phyloP scores from a whole-genome alignment of 2,113 vertebrate species.

The Procapra przewalskii region DNA sequence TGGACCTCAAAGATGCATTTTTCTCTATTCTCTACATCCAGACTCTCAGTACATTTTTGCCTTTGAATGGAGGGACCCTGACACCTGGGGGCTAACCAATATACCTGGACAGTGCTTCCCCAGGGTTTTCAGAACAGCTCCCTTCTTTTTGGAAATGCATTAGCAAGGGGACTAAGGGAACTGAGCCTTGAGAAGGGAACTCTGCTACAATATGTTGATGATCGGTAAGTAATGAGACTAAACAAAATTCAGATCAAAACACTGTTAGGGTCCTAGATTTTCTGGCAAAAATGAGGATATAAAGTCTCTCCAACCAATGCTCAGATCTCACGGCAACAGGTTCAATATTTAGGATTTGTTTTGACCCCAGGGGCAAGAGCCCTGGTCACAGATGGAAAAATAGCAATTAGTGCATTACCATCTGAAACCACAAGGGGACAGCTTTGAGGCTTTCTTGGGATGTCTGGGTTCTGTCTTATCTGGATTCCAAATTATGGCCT shows the following conservation, averaged over 20 bases:
- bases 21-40: not conserved
- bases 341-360: not conserved
- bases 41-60: not conserved
- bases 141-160: not conserved
- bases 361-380: not conserved
- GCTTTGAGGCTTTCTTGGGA: not conserved
- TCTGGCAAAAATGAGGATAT: not conserved
- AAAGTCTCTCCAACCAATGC: not conserved
- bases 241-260: not conserved
- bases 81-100: not conserved
- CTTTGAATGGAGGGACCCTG: not conserved
- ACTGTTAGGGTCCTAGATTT: not conserved
- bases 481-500: not conserved
- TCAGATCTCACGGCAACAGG: not conserved
- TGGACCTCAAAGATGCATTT: not conserved
- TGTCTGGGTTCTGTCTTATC: not conserved
- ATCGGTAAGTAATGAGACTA: not conserved
- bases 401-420: not conserved
- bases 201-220: not conserved
- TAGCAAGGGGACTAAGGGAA: not conserved
- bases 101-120: not conserved
- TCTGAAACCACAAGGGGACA: not conserved
- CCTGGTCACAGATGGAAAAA: not conserved
- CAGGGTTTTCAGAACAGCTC: not conserved
- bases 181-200: not conserved